Evolutionary conservation across 2,888 invertebrate genomes (phyloP).

Genomic region (Octonoba sinensis): DNA sequence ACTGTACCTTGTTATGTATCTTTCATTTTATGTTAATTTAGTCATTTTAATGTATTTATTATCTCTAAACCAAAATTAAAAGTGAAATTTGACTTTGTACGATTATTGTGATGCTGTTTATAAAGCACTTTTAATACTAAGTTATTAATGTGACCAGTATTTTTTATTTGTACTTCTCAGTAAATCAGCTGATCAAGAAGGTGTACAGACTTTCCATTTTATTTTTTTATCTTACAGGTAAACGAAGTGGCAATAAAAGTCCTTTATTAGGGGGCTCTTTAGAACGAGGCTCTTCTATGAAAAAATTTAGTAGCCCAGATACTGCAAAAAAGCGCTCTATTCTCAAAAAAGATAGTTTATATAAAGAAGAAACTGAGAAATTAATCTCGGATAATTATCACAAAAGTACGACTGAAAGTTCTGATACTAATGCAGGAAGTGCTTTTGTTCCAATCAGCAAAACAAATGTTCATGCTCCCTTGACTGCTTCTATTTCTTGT

Average conservation of each 20-base stretch:
- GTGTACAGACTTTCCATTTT: not conserved
- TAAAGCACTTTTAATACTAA: too few species aligned
- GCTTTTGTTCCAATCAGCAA: conserved; percentile 52
- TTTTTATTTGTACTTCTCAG: too few species aligned
- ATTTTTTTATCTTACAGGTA: conserved; percentile 4
- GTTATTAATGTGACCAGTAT: too few species aligned
- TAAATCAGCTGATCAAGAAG: too few species aligned
- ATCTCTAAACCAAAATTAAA: too few species aligned
- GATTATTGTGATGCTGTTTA: too few species aligned
- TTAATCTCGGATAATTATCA: conserved; percentile 75
- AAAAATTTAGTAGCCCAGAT: conserved; percentile 69
- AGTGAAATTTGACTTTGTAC: too few species aligned
- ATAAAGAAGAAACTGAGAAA: conserved; percentile 80
- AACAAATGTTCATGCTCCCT: conserved; percentile 36
- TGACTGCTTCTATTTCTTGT: not conserved
- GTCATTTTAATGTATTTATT: too few species aligned
- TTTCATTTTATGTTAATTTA: too few species aligned
- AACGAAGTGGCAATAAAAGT: conserved; percentile 58
- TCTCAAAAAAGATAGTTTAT: conserved; percentile 80
- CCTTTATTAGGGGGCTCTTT: conserved; percentile 52
- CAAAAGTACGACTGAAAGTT: conserved; percentile 66
- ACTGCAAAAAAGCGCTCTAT: conserved; percentile 79
- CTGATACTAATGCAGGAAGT: conserved; percentile 66
- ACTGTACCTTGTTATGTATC: too few species aligned
- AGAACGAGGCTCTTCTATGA: conserved; percentile 45